These are phyloP conservation scores for Cuniculus paca DNA, from an alignment of 2,797 vertebrate genomes.

Conservation along the genomic window DNA sequence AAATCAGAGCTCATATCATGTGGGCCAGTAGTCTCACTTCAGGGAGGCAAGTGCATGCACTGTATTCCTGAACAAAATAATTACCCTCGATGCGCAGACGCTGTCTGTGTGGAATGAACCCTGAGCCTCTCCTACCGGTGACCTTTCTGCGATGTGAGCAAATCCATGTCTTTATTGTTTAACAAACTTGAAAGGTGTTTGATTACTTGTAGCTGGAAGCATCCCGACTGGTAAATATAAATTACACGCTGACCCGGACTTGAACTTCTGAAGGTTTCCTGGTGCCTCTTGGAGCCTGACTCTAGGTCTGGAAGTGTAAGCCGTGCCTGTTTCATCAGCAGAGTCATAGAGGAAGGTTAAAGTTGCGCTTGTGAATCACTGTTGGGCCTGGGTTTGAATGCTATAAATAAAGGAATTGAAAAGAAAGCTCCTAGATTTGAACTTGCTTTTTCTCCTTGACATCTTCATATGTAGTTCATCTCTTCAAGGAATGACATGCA, in stretches of 20 bases:
- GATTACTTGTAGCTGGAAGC: conserved; percentile 9
- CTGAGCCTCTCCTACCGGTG: too few relatives aligned
- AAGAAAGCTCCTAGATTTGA: background rate
- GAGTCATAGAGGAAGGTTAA: background rate
- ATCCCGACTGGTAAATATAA: background rate
- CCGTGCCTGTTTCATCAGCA: background rate
- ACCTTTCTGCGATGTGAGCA: background rate
- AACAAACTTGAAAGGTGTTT: background rate
- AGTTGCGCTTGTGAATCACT: background rate
- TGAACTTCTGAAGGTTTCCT: conserved; percentile 54
- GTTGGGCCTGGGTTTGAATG: background rate
- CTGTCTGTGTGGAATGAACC: background rate
- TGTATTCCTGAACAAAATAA: background rate
- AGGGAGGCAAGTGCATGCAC: background rate
- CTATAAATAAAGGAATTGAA: background rate
- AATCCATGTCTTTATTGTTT: background rate
- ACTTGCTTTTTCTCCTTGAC: background rate
- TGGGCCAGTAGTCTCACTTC: background rate
- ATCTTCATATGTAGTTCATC: background rate
- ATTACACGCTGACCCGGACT: background rate
- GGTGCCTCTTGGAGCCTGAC: background rate
- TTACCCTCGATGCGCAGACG: background rate
- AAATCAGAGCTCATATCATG: background rate
- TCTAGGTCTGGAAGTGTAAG: background rate
- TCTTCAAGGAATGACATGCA: background rate